These are phyloP conservation scores for Pseudorasbora parva DNA, from an alignment of 2,113 vertebrate genomes.

Conservation along the genomic window DNA sequence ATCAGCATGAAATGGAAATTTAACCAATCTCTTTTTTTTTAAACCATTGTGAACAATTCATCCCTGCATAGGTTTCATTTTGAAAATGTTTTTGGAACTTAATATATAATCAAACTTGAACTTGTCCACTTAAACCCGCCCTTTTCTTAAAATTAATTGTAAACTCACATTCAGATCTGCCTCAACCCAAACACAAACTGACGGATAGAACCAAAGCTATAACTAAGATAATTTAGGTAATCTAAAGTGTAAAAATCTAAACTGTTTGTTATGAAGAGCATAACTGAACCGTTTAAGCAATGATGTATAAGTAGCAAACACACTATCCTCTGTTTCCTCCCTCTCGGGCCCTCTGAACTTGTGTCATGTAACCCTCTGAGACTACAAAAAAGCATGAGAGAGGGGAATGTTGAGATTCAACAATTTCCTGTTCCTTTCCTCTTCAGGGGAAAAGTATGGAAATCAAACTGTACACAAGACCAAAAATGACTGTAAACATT, in stretches of 20 bases:
- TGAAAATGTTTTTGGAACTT: not conserved
- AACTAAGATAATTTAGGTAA: no score
- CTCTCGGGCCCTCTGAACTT: conserved; percentile 20
- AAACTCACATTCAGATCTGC: not conserved
- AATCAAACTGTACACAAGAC: conserved; percentile 10
- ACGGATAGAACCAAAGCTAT: not conserved
- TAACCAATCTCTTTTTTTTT: not conserved
- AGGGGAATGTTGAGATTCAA: conserved; percentile 57
- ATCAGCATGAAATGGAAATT: not conserved
- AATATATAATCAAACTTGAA: not conserved
- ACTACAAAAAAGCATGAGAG: conserved; percentile 39
- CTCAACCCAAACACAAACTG: not conserved
- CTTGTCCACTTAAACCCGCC: no score
- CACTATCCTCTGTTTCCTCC: conserved; percentile 9
- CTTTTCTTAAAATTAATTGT: no score
- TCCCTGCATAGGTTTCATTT: not conserved
- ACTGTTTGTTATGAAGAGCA: not conserved
- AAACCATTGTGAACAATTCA: not conserved
- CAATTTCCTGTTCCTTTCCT: conserved; percentile 69
- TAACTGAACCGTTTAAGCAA: not conserved
- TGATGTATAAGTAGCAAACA: conserved; percentile 31
- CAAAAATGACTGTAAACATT: conserved; percentile 23
- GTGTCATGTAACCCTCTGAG: conserved; percentile 43
- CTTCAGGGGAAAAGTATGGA: conserved; percentile 35
- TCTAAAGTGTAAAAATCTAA: not conserved